Base-by-base conservation (phyloP, 2,888 invertebrate genomes). In the Ypsolopha sequella region DNA sequence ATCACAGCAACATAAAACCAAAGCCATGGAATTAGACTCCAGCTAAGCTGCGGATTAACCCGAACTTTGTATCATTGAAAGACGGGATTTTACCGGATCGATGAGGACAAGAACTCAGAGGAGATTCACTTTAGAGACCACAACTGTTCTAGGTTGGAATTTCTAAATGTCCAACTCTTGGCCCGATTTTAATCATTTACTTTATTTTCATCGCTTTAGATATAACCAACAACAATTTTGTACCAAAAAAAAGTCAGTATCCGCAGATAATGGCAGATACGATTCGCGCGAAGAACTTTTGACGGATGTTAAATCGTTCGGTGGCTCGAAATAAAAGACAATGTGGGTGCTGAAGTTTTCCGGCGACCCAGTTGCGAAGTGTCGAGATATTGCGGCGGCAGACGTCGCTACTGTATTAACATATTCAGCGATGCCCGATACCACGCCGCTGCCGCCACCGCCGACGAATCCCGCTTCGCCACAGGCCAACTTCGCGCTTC, bases 341-440 rank as follows among this genome's bases (percentile, higher is more conserved):
- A 65, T 67, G 66, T 64, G 64, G 64, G 66, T 67, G 64, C 63
- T 65, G 63, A 65, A 60, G 62, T 65, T 65, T 58, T 58, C 61
- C 56, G 61, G 62, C 62, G 66, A 62, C 67, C 62, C 66, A 74
- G 70, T 69, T 73, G 64, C 65, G 65, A 69, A 73, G 69, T 65
- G 65, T 62, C 66, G 66, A 66, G 68, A 73, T 75, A 76, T 75
- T 76, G 76, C 68, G 71, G 65, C 62, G 70, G 65, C 72, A 70
- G 63, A 55, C 61, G 63, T 59, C 61, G 59, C 52, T 61, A 63
- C 63, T 54, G 61, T 58, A 82, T 81, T 80, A 79, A 74, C 81
- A 81, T 85, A 80, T 81, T 76, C 76, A 69, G 72, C 70, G 60
- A 64, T 70, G 70, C 70, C 63, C 70, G 71, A 56, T 54, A 52